A percentile compares a stretch with the other conserved stretches of the same genome.
These are phyloP conservation scores for Bhutanitis thaidina DNA, from an alignment of 2,888 invertebrate genomes.

Conservation along the genomic window DNA sequence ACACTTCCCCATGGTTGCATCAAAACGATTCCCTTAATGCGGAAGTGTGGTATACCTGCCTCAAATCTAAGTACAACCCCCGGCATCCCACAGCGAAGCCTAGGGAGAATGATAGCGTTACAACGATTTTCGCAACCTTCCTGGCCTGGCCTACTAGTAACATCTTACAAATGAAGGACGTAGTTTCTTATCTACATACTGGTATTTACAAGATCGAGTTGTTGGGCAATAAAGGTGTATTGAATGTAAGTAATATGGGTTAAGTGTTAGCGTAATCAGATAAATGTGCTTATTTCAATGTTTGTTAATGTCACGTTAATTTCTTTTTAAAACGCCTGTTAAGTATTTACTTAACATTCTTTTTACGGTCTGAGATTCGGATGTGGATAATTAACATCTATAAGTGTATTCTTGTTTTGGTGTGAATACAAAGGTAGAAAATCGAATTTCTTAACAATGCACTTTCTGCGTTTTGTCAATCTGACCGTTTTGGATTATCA, in stretches of 20 bases:
- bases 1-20: conserved; percentile 85
- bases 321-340: neutral
- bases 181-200: conserved; percentile 39
- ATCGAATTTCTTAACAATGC: too few relatives aligned
- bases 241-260: conserved; percentile 42
- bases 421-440: too few relatives aligned
- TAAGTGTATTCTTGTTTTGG: too few relatives aligned
- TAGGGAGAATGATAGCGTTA: conserved; percentile 32
- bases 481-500: too few relatives aligned
- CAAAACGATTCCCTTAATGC: conserved; percentile 90
- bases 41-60: conserved; percentile 86
- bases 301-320: neutral
- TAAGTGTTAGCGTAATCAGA: conserved; percentile 11
- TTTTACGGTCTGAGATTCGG: neutral
- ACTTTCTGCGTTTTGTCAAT: too few relatives aligned
- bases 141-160: conserved; percentile 84
- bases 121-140: conserved; percentile 83
- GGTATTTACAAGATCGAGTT: conserved; percentile 42
- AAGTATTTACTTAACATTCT: neutral
- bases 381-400: too few relatives aligned
- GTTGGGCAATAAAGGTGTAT: conserved; percentile 44
- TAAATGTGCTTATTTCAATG: neutral
- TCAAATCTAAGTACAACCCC: conserved; percentile 40
- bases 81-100: conserved; percentile 39
- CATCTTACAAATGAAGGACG: conserved; percentile 51